phyloP scores from a whole-genome alignment of 1,140 invertebrate species.

The Panagrolaimus sp. region DNA sequence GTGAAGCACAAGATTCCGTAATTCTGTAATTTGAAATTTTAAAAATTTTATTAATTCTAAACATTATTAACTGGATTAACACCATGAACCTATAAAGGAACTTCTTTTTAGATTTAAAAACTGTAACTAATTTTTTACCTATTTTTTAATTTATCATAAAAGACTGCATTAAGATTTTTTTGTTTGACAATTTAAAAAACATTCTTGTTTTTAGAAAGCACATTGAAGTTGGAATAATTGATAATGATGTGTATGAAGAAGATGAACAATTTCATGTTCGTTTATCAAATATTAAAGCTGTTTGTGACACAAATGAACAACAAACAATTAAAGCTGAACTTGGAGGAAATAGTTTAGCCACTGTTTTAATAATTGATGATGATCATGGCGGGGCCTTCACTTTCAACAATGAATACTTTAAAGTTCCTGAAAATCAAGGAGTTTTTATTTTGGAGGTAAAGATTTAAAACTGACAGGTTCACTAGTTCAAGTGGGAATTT shows the following conservation, averaged over 20 bases:
- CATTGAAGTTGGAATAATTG: conserved; percentile 56
- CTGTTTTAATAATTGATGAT: conserved; percentile 95
- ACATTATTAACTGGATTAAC: no score
- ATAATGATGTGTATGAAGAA: conserved; percentile 59
- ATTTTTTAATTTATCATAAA: no score
- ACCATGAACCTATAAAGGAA: no score
- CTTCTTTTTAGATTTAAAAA: no score
- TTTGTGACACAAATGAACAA: conserved; percentile 37
- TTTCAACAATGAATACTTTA: conserved; percentile 70
- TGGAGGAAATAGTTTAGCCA: conserved; percentile 78
- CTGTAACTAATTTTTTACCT: no score
- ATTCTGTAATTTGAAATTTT: no score
- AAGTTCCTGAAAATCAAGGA: conserved; percentile 75
- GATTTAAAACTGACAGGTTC: conserved; percentile 53
- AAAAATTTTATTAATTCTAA: no score
- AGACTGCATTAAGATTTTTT: neutral
- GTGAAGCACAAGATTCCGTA: neutral
- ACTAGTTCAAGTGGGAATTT: neutral
- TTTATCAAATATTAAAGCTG: conserved; percentile 46
- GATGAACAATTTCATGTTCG: conserved; percentile 55
- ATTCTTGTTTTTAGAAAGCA: conserved; percentile 38
- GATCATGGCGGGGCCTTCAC: conserved; percentile 95
- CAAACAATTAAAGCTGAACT: conserved; percentile 63
- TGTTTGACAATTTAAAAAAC: neutral
- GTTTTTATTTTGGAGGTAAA: conserved; percentile 77